Evolutionary conservation across 2,888 invertebrate species (phyloP).

Genomic region (Dione juno): DNA sequence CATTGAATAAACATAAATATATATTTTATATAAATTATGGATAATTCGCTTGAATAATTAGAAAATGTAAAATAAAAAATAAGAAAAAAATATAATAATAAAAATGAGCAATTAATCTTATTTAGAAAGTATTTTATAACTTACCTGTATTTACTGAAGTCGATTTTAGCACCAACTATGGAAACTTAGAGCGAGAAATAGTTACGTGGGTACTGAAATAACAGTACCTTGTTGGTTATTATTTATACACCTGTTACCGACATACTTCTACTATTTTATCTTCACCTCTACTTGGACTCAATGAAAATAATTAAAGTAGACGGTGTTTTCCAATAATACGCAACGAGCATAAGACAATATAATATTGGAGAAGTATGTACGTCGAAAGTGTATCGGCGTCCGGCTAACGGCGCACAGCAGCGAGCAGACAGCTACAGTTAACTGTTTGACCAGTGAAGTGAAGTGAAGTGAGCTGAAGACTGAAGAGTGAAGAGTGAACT

Average conservation of each 20-base stretch:
- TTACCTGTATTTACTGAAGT: conserved; percentile 26
- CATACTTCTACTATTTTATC: conserved; percentile 27
- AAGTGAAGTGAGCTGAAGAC: neutral
- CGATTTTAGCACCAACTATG: conserved; percentile 23
- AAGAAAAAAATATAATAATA: neutral
- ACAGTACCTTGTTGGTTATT: conserved; percentile 34
- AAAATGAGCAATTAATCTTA: neutral
- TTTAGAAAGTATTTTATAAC: conserved; percentile 11
- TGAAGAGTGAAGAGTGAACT: neutral
- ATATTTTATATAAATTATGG: neutral
- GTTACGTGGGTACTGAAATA: conserved; percentile 33
- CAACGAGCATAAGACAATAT: neutral
- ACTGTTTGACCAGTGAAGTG: neutral
- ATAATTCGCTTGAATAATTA: neutral
- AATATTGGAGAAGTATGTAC: neutral
- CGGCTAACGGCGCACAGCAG: neutral
- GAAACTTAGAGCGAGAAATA: conserved; percentile 22
- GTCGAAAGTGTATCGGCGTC: conserved; percentile 13
- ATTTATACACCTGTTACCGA: conserved; percentile 33
- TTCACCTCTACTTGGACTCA: neutral
- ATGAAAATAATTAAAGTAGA: neutral
- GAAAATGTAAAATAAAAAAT: neutral
- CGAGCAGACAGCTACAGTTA: no score
- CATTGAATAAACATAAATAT: neutral
- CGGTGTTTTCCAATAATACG: neutral